Conservation (phyloP, 64 coral and sea anemone genomes). For the Stichodactyla mertensii region DNA sequence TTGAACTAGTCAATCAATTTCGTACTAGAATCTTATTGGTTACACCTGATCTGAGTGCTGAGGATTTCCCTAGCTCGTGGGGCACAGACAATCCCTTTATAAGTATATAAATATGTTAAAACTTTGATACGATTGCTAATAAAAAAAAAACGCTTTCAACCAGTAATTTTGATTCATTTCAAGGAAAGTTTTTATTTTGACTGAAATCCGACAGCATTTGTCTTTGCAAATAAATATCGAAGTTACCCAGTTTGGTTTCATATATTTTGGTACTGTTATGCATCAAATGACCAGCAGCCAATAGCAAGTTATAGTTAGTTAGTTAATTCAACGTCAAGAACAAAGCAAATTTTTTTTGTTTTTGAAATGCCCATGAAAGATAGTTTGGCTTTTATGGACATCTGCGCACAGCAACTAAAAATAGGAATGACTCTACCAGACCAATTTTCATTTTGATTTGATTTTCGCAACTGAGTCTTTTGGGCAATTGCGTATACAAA, state of each 20-base stretch:
- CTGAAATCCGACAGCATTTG: neutral
- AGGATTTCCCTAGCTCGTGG: neutral
- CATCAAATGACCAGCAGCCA: neutral
- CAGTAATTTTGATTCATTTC: too few relatives aligned
- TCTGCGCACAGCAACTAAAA: neutral
- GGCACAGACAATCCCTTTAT: neutral
- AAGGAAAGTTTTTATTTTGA: neutral
- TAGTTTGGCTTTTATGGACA: neutral
- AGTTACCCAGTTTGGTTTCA: neutral
- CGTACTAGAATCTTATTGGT: neutral
- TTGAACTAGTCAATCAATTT: conserved; percentile 14
- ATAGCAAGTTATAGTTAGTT: neutral
- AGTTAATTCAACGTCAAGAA: neutral
- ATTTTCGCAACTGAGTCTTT: neutral
- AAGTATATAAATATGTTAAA: neutral
- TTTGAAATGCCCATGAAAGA: neutral
- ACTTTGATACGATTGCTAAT: neutral
- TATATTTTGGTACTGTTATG: neutral
- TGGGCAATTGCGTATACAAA: neutral
- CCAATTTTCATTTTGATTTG: neutral
- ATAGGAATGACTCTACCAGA: neutral
- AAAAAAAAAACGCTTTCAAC: too few relatives aligned
- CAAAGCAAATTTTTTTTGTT: neutral
- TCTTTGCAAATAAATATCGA: neutral
- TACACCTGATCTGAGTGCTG: neutral